phyloP scores from a whole-genome alignment of 2,113 vertebrate species.

The Nannospalax galili region DNA sequence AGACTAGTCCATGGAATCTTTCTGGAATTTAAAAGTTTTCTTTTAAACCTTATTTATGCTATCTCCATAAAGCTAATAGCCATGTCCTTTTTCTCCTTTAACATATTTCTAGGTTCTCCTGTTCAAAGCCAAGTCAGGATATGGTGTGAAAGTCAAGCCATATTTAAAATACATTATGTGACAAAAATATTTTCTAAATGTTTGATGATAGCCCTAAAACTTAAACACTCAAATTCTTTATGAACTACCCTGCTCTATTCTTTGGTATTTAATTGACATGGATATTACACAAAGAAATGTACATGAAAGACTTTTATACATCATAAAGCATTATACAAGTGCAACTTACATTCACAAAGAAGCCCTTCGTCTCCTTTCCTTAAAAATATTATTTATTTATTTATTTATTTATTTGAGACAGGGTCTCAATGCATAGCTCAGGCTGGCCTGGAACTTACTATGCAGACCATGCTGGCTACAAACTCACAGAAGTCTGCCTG shows the following conservation, averaged over 20 bases:
- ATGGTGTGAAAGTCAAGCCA: not conserved
- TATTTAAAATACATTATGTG: not conserved
- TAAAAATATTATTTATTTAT: not conserved
- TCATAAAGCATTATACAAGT: not conserved
- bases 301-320: slow-evolving; percentile 41
- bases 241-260: not conserved
- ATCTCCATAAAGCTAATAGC: not conserved
- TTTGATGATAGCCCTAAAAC: not conserved
- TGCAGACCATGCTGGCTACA: not conserved
- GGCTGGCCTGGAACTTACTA: not conserved
- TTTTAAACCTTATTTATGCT: not conserved
- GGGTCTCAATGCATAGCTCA: not conserved
- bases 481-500: not conserved
- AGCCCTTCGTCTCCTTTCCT: not conserved
- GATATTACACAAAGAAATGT: not conserved
- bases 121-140: not conserved
- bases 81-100: not conserved
- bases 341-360: not conserved
- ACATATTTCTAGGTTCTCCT: not conserved
- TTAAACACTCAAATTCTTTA: not conserved
- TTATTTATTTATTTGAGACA: not conserved
- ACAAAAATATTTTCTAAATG: slow-evolving; percentile 9
- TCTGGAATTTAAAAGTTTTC: not conserved
- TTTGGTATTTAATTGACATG: not conserved
- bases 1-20: not conserved